phyloP scores from a whole-genome alignment of 2,797 vertebrate species.

The Tympanoctomys barrerae region DNA sequence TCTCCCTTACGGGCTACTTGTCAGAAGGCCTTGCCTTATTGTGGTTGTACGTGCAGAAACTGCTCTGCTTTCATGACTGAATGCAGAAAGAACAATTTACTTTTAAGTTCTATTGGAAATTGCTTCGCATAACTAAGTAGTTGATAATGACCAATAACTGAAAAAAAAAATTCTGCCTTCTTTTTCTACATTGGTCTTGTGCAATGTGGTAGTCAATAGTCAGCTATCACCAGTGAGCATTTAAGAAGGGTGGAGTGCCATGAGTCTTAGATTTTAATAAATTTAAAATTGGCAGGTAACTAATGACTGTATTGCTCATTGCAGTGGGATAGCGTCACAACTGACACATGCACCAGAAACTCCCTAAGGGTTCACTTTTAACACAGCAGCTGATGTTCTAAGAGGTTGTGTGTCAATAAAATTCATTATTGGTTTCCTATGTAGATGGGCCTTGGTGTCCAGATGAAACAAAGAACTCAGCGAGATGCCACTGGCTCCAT shows the following conservation, averaged over 20 bases:
- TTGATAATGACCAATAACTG: background rate
- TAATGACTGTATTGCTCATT: background rate
- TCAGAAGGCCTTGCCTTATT: background rate
- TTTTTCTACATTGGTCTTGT: background rate
- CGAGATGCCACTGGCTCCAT: background rate
- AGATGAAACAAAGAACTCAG: background rate
- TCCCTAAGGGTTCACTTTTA: background rate
- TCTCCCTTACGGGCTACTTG: background rate
- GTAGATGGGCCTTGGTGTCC: background rate
- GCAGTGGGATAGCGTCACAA: background rate
- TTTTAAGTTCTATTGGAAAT: conserved; percentile 47
- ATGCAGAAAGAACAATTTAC: background rate
- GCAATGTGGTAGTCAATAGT: background rate
- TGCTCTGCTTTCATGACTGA: background rate
- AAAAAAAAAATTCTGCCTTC: background rate
- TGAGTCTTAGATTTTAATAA: background rate
- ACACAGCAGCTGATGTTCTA: background rate
- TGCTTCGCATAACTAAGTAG: background rate
- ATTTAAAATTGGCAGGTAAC: background rate
- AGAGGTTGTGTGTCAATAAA: background rate
- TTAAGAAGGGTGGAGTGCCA: background rate
- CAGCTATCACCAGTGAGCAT: background rate
- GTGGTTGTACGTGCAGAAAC: background rate
- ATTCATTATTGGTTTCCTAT: background rate
- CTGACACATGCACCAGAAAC: background rate